Conservation (phyloP, 92 coral and sea anemone genomes). For the Ricordea florida region DNA sequence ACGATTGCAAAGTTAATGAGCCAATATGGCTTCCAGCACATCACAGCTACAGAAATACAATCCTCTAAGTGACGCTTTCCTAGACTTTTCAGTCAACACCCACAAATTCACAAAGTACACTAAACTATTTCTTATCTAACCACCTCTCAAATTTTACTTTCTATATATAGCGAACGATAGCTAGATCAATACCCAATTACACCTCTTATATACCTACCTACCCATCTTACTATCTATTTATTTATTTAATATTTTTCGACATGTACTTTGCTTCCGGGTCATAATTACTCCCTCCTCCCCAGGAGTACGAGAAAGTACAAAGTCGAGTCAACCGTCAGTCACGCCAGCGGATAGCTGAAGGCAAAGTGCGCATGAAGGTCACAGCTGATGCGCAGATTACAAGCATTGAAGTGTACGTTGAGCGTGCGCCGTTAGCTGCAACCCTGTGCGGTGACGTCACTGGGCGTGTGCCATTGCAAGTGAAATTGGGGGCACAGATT, state of each 20-base stretch:
- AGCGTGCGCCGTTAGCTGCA: slow-evolving; percentile 78
- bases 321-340: slow-evolving; percentile 91
- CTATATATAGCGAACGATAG: too few relatives aligned
- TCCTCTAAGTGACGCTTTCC: too few relatives aligned
- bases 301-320: slow-evolving; percentile 89
- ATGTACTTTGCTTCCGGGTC: slow-evolving; percentile 29
- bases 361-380: slow-evolving; percentile 80
- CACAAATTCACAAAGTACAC: too few relatives aligned
- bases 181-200: too few relatives aligned
- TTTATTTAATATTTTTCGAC: background rate
- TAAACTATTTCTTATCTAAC: too few relatives aligned
- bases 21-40: too few relatives aligned
- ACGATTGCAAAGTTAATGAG: too few relatives aligned
- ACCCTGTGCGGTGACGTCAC: slow-evolving; percentile 77
- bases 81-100: too few relatives aligned
- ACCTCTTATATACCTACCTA: background rate
- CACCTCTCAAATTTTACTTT: too few relatives aligned
- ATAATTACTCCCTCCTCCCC: slow-evolving; percentile 34
- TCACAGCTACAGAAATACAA: too few relatives aligned
- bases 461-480: slow-evolving; percentile 74
- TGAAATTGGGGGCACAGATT: slow-evolving; percentile 66
- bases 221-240: background rate
- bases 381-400: slow-evolving; percentile 73
- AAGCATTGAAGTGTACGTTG: slow-evolving; percentile 72
- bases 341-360: slow-evolving; percentile 79